phyloP scores from a whole-genome alignment of 2,797 vertebrate genomes.

The Masticophis lateralis region DNA sequence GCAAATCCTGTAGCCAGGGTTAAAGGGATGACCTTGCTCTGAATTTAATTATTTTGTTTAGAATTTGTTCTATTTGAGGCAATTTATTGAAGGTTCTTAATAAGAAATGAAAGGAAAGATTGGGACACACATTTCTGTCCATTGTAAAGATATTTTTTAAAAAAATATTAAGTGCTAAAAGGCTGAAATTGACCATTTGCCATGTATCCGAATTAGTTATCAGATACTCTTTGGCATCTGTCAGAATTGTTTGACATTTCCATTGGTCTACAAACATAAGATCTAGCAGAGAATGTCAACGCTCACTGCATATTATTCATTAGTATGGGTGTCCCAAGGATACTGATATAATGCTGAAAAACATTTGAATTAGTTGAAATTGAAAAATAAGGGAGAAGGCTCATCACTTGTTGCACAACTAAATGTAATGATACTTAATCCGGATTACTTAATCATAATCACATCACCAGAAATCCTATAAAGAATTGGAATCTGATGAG shows the following conservation, averaged over 20 bases:
- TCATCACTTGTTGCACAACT: neutral
- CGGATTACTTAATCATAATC: neutral
- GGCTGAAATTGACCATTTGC: neutral
- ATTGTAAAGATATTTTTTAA: neutral
- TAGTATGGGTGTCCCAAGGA: neutral
- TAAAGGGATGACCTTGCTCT: neutral
- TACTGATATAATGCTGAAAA: neutral
- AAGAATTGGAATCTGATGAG: neutral
- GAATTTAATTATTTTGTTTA: neutral
- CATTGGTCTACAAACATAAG: neutral
- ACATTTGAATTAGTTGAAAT: neutral
- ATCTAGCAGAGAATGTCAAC: neutral
- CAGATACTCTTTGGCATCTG: neutral
- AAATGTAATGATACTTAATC: neutral
- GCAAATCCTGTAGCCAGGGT: neutral
- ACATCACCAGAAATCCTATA: neutral
- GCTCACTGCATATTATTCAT: neutral
- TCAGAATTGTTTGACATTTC: neutral
- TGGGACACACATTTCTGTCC: neutral
- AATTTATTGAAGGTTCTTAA: neutral
- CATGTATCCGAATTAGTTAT: neutral
- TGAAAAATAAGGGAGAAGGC: neutral
- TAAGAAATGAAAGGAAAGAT: neutral
- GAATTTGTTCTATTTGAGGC: neutral
- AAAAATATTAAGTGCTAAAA: neutral